phyloP scores from a whole-genome alignment of 2,113 vertebrate species.

The Dicrurus megarhynchus region DNA sequence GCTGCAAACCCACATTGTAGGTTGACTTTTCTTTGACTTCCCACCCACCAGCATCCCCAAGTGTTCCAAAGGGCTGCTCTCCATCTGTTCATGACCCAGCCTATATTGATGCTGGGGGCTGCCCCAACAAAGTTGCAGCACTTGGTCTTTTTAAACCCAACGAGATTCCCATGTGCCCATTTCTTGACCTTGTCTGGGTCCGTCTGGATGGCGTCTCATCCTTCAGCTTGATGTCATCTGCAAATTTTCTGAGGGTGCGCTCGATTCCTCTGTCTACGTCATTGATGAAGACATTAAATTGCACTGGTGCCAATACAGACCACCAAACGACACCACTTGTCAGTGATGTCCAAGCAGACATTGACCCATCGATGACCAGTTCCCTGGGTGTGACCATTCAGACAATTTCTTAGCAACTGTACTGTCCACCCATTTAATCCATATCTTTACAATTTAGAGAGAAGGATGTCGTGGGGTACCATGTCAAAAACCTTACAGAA shows the following conservation, averaged over 20 bases:
- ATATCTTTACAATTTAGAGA: neutral
- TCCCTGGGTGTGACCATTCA: neutral
- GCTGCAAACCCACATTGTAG: accelerated
- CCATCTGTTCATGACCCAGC: too few species aligned
- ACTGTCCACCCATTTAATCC: neutral
- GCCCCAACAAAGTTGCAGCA: neutral
- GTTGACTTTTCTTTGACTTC: neutral
- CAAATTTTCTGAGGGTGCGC: neutral
- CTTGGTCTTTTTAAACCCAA: neutral
- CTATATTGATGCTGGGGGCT: accelerated
- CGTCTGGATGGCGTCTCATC: neutral
- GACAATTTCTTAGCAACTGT: neutral
- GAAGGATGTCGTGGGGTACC: too few species aligned
- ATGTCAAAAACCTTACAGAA: neutral
- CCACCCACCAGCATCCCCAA: neutral
- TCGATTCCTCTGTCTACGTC: accelerated
- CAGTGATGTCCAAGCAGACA: neutral
- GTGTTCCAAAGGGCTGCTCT: neutral
- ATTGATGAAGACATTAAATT: neutral
- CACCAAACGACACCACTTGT: neutral
- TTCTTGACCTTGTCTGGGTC: neutral
- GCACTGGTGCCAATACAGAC: accelerated
- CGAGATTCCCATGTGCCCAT: neutral
- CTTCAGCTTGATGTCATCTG: neutral
- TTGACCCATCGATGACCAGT: neutral